Conservation (phyloP, 2,797 vertebrate species). For the Nyctibius grandis region DNA sequence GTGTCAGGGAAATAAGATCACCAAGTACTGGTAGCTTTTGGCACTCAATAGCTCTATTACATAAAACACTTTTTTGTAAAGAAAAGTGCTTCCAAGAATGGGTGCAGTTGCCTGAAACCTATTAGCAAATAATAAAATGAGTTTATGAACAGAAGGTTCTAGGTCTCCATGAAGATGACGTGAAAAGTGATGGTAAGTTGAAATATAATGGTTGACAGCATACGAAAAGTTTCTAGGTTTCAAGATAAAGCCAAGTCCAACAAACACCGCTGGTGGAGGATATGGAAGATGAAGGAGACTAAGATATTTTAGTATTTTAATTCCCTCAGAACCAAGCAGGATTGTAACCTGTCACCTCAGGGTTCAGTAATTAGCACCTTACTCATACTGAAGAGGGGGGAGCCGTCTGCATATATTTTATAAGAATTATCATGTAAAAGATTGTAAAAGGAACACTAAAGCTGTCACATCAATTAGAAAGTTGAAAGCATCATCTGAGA, state of each 20-base stretch:
- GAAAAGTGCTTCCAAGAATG: background rate
- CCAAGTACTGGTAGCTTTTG: background rate
- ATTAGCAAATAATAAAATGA: background rate
- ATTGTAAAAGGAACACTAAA: background rate
- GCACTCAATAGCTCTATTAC: background rate
- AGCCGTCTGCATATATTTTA: background rate
- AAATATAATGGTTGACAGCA: background rate
- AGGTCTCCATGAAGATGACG: background rate
- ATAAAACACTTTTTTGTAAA: background rate
- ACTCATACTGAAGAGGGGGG: background rate
- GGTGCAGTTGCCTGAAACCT: background rate
- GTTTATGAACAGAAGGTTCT: background rate
- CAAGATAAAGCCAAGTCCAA: background rate
- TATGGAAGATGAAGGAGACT: background rate
- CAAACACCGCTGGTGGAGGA: background rate
- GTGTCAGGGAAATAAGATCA: background rate
- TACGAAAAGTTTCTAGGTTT: background rate
- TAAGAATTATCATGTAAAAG: background rate
- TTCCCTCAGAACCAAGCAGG: background rate
- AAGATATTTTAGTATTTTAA: background rate
- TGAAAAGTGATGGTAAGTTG: background rate
- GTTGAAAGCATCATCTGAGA: background rate
- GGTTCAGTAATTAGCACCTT: background rate
- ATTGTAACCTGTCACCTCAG: background rate
- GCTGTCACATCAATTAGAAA: background rate